A percentile compares a stretch with the other conserved stretches of the same genome.
phyloP scores from a whole-genome alignment of 2,888 invertebrate species.

The Autographa gamma region DNA sequence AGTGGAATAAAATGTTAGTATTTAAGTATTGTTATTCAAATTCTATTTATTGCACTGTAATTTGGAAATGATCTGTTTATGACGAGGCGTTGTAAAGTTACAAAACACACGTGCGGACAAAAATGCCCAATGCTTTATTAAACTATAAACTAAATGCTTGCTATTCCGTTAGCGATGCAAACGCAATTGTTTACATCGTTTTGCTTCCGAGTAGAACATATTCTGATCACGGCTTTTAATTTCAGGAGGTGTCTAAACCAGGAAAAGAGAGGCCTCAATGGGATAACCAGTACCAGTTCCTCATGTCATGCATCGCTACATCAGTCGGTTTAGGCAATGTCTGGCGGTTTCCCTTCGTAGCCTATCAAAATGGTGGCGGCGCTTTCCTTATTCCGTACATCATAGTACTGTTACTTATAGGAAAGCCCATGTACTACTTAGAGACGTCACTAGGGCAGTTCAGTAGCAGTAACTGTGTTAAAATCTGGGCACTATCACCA shows the following conservation, averaged over 20 bases:
- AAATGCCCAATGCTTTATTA: background rate
- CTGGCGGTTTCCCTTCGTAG: constrained; percentile 90
- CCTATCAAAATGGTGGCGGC: constrained; percentile 93
- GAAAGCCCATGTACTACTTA: constrained; percentile 94
- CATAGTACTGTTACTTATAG: constrained; percentile 91
- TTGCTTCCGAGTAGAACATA: too few relatives aligned
- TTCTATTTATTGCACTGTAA: background rate
- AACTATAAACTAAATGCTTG: too few relatives aligned
- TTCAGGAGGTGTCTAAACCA: constrained; percentile 55
- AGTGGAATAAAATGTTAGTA: background rate
- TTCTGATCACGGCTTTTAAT: constrained; percentile 11
- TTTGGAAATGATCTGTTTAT: background rate
- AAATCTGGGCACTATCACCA: constrained; percentile 91
- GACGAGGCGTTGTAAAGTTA: background rate
- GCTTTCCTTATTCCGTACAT: constrained; percentile 93
- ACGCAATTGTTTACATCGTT: too few relatives aligned
- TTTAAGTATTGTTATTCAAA: background rate
- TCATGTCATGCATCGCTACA: constrained; percentile 93
- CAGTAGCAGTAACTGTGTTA: constrained; percentile 93
- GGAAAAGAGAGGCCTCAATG: constrained; percentile 82
- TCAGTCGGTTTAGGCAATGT: constrained; percentile 93
- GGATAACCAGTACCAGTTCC: constrained; percentile 91
- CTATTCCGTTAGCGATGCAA: too few relatives aligned
- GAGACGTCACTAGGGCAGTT: constrained; percentile 96
- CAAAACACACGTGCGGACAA: too few relatives aligned